Base-by-base conservation (phyloP, 2,888 invertebrate species). In the Rhingia campestris region DNA sequence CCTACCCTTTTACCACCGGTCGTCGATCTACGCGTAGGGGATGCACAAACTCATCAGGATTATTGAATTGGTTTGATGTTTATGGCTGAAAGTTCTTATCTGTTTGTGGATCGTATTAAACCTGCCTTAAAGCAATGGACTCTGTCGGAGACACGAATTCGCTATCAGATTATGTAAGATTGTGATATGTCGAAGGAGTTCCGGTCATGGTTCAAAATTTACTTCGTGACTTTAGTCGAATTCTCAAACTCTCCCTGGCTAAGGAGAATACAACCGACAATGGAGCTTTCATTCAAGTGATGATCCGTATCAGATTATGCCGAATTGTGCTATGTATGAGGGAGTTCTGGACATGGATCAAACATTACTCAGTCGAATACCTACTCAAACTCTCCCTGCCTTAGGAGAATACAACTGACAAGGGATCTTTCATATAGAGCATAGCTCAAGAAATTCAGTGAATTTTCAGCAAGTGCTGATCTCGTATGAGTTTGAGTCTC, bases 1-100 rank as follows among this genome's bases (percentile, higher is more conserved):
- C 90, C 0, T 88, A 91, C 7, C 88, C 89, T 49, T 96, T 94
- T 94, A 91, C 92, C 0, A n/a, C n/a, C n/a, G n/a, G 92, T 95
- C 0, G 91, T 94, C 87, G 94, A 94, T 0, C 88, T 95, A 43
- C 1, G 22, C 22, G 22, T 2, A 22, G 94, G 94, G 74, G 94
- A 95, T 0, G 90, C 92, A 0, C 93, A 93, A 74, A 91, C 93
- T 43, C 94, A 93, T 82, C 87, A 89, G 32, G 89, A 95, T 3
- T 95, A 95, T 0, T 93, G 95, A 45, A 93, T 97, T 53, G 94
- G 95, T 76, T 90, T 97, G 22, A 94, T 95, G 93, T 97, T 97
- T 89, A 93, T 94, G 86, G 97, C 96, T 0, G 97, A 97, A 88
- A 95, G 97, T 90, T 96, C 97, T 0, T 92, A 93, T 66, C 92